These are phyloP conservation scores for Esperia sulphurella DNA, from an alignment of 2,888 invertebrate species.

Conservation along the genomic window DNA sequence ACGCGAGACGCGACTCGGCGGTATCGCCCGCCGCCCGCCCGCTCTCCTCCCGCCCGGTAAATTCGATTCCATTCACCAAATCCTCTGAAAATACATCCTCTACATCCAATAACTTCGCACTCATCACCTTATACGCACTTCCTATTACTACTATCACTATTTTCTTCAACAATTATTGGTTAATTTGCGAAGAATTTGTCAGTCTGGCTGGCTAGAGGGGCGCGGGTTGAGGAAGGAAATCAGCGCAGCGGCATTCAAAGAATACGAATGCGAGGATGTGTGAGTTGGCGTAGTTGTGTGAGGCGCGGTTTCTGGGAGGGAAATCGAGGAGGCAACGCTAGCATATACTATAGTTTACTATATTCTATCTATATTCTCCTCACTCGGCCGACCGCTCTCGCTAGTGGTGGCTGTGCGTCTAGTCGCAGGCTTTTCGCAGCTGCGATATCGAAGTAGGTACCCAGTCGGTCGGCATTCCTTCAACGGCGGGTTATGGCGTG, in stretches of 20 bases:
- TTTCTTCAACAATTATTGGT: constrained; percentile 11
- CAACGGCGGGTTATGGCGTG: constrained; percentile 64
- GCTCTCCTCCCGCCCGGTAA: constrained; percentile 35
- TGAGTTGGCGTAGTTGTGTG: constrained; percentile 41
- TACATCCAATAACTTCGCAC: constrained; percentile 21
- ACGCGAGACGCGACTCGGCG: constrained; percentile 29
- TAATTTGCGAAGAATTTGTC: constrained; percentile 18
- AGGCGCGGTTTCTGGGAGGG: constrained; percentile 51
- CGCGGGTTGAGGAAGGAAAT: constrained; percentile 61
- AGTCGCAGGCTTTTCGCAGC: constrained; percentile 21
- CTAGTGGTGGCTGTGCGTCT: constrained; percentile 32
- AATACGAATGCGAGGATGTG: constrained; percentile 30
- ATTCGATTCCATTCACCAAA: constrained; percentile 65
- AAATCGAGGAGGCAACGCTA: constrained; percentile 29
- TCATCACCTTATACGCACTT: constrained; percentile 14
- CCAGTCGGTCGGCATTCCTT: constrained; percentile 70
- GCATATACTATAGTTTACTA: background rate
- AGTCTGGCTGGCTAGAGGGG: constrained; percentile 44
- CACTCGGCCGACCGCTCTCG: constrained; percentile 42
- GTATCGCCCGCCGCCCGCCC: constrained; percentile 23
- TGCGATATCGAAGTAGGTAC: constrained; percentile 42
- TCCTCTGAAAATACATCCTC: constrained; percentile 62
- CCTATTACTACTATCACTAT: constrained; percentile 1
- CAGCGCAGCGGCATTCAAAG: constrained; percentile 57
- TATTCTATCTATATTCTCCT: background rate